Evolutionary conservation across 64 coral and sea anemone species (phyloP).

Genomic region (Stichodactyla helianthus): DNA sequence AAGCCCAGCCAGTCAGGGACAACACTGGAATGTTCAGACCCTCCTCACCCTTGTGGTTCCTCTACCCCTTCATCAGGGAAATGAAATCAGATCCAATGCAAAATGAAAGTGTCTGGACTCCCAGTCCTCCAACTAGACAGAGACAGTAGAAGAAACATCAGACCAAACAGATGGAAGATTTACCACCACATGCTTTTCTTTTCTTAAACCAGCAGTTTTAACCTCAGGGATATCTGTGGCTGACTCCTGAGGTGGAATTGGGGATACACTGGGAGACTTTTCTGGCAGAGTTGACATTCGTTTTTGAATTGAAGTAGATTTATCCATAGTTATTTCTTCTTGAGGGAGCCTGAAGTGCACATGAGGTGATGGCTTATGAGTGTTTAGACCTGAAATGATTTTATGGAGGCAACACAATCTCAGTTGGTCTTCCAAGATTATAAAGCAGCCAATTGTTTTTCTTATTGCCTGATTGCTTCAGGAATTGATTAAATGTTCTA

Average conservation of each 20-base stretch:
- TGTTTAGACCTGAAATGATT: slow-evolving; percentile 15
- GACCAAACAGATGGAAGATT: slow-evolving; percentile 57
- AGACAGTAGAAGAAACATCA: slow-evolving; percentile 59
- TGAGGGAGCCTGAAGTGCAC: slow-evolving; percentile 43
- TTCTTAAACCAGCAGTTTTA: slow-evolving; percentile 4
- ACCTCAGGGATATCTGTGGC: background rate
- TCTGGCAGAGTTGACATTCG: background rate
- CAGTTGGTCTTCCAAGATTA: background rate
- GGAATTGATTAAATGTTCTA: too few relatives aligned
- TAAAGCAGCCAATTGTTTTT: background rate
- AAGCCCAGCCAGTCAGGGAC: too few relatives aligned
- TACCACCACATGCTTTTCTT: slow-evolving; percentile 38
- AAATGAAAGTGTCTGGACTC: background rate
- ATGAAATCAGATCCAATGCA: too few relatives aligned
- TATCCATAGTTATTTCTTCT: background rate
- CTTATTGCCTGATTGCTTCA: too few relatives aligned
- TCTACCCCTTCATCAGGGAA: too few relatives aligned
- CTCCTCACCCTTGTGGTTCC: too few relatives aligned
- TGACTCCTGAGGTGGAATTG: slow-evolving; percentile 29
- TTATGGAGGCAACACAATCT: background rate
- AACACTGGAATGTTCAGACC: too few relatives aligned
- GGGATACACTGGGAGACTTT: slow-evolving; percentile 41
- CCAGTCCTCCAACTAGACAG: slow-evolving; percentile 3
- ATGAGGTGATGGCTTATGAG: slow-evolving; percentile 38
- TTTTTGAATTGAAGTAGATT: background rate